phyloP scores from a whole-genome alignment of 2,113 vertebrate genomes.

The Rhea americana region DNA sequence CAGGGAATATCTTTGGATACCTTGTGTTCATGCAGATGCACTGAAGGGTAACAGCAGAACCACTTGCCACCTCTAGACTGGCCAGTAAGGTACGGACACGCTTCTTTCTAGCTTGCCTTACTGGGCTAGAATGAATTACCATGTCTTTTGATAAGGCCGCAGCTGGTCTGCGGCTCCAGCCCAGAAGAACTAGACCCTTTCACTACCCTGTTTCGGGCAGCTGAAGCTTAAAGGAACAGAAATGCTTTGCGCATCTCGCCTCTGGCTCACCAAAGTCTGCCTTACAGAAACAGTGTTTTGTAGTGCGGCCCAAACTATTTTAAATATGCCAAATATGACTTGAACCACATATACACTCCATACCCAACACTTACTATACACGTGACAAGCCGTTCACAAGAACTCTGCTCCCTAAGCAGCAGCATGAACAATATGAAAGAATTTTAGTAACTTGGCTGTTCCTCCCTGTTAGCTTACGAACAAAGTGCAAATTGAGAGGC shows the following conservation, averaged over 20 bases:
- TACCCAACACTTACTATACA: not conserved
- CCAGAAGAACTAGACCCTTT: not conserved
- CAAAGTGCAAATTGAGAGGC: not conserved
- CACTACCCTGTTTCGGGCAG: not conserved
- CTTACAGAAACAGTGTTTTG: not conserved
- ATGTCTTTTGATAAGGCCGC: not conserved
- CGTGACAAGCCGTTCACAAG: not conserved
- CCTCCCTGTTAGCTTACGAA: not conserved
- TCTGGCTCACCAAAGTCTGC: not conserved
- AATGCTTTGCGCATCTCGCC: not conserved
- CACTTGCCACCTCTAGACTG: not conserved
- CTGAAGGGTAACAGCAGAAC: not conserved
- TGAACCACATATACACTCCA: fast-evolving
- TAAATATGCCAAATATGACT: not conserved
- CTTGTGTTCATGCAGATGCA: not conserved
- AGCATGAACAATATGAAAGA: not conserved
- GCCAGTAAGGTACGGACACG: fast-evolving
- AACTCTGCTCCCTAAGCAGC: not conserved
- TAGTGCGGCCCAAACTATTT: not conserved
- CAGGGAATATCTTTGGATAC: not conserved
- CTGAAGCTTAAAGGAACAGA: not conserved
- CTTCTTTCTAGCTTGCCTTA: not conserved
- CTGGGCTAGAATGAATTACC: not conserved
- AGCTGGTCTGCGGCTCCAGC: not conserved
- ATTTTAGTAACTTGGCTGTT: not conserved